These are phyloP conservation scores for Rattus rattus DNA, from an alignment of 2,113 vertebrate species.

Conservation along the genomic window DNA sequence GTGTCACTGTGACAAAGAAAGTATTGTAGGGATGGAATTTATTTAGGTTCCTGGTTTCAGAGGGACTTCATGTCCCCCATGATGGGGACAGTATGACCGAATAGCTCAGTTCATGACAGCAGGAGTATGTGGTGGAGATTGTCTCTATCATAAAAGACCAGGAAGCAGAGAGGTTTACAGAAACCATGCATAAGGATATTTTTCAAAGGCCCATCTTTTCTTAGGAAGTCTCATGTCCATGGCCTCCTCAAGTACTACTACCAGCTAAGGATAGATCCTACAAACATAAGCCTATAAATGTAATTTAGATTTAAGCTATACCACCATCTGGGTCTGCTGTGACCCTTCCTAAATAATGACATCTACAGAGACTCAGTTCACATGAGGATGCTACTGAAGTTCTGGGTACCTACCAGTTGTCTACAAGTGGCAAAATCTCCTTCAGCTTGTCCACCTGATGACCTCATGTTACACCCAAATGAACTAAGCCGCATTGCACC, in stretches of 20 bases:
- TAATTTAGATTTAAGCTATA: not conserved
- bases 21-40: not conserved
- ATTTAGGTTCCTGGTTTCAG: not conserved
- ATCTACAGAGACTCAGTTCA: not conserved
- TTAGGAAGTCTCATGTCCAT: too few species aligned
- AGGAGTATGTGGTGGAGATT: not conserved
- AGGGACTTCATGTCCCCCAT: not conserved
- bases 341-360: not conserved
- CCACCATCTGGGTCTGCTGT: not conserved
- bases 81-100: not conserved
- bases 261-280: not conserved
- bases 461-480: not conserved
- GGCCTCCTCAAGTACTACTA: not conserved
- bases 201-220: not conserved
- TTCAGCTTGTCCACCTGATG: constrained; percentile 67
- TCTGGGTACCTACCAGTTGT: not conserved
- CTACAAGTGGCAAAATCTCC: not conserved
- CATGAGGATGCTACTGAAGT: too few species aligned
- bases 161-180: not conserved
- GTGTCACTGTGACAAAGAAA: not conserved
- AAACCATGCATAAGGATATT: not conserved
- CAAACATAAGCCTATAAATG: not conserved
- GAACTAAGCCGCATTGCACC: not conserved
- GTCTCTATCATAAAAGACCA: not conserved
- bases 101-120: not conserved